These are phyloP conservation scores for Protonemura montana DNA, from an alignment of 2,888 invertebrate species.

Conservation along the genomic window DNA sequence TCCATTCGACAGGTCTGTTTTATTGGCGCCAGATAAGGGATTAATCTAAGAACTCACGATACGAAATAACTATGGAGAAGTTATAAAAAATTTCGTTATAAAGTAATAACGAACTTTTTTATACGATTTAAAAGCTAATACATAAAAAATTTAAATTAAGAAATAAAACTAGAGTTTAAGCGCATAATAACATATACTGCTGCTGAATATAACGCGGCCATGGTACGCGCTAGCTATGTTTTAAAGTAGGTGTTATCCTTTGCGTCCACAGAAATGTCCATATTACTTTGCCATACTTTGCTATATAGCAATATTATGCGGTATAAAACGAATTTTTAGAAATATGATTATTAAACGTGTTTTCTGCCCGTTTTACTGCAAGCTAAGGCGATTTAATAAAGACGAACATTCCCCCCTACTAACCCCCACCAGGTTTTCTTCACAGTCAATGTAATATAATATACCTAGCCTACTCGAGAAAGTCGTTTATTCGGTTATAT, in stretches of 20 bases:
- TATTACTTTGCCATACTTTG: neutral
- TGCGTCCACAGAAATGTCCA: neutral
- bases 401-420: neutral
- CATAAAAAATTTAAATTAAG: constrained; percentile 29
- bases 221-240: neutral
- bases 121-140: constrained; percentile 33
- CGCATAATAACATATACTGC: constrained; percentile 15
- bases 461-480: neutral
- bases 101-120: constrained; percentile 35
- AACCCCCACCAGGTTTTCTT: neutral
- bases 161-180: constrained; percentile 17
- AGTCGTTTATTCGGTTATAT: neutral
- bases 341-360: constrained; percentile 7
- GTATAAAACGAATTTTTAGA: neutral
- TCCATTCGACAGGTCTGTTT: constrained; percentile 32
- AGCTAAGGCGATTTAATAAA: neutral
- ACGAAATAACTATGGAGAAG: constrained; percentile 29
- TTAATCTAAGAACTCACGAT: constrained; percentile 9
- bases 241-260: constrained; percentile 12
- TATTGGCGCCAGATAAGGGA: constrained; percentile 26
- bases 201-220: neutral
- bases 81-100: constrained; percentile 33
- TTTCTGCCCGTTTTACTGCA: neutral
- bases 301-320: neutral
- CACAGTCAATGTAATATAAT: neutral